Base-by-base conservation (phyloP, 2,888 invertebrate genomes). In the Agrypnus murinus region DNA sequence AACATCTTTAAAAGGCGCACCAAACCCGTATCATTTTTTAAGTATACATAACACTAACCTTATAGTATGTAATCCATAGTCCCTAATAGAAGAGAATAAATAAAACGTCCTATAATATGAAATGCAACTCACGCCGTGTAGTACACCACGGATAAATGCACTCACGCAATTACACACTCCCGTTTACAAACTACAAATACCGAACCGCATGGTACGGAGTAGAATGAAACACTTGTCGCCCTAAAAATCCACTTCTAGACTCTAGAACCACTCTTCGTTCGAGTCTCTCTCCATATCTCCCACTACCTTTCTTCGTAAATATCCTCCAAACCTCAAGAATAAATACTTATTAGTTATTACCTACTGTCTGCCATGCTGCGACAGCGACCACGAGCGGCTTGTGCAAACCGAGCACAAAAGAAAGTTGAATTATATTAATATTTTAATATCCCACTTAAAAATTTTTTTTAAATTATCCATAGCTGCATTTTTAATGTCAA, bases 241-340 rank as follows among this genome's bases (percentile, higher is more conserved):
- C 76, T 75, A 76, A 75, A 76, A 76, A 76, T 76, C 76, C 76
- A 76, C 75, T 76, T 76, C 74, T 71, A 75, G 69, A 73, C 75
- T 76, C 74, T 71, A 75, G 69, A 73, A 63, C 66, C 65, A 65
- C 68, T 72, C 71, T 71, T 72, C 65, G 63, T 62, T 46, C 67
- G 46, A 43, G 32, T 48, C 53, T 64, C 60, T 25, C 25, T 25
- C 25, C n/a, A n/a, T n/a, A n/a, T 25, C 72, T 68, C 71, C 71
- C 71, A 72, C 71, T 67, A 34, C 55, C 48, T n/a, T 25, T 25
- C 48, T 10, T 5, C 6, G 19, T 48, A 19, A 31, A 14, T 32
- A 32, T 32, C 53, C 12, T 31, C 31, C 32, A 8, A 53, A n/a
- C 10, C 31, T 2, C 31, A 32, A 53, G 53, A 53, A 34, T 14